These are phyloP conservation scores for Gerris buenoi DNA, from an alignment of 1,140 invertebrate species.

Conservation along the genomic window DNA sequence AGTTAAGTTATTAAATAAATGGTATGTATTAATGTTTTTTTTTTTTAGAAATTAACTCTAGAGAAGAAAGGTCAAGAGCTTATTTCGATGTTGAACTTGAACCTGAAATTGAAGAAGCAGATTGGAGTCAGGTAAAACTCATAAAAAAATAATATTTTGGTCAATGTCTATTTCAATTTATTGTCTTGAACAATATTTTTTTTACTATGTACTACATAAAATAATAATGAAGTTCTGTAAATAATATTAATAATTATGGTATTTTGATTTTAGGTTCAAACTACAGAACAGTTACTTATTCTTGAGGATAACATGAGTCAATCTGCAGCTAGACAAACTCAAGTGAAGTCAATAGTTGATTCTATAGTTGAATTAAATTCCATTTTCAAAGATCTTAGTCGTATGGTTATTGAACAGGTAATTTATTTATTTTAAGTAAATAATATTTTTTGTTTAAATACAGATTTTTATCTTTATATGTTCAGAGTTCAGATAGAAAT, in stretches of 20 bases:
- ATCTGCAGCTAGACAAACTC: slow-evolving; percentile 66
- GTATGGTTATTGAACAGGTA: slow-evolving; percentile 48
- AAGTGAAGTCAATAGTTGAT: slow-evolving; percentile 78
- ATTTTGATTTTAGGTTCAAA: slow-evolving; percentile 11
- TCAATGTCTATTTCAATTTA: slow-evolving; percentile 16
- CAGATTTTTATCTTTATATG: too few relatives aligned
- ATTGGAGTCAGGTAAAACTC: slow-evolving; percentile 16
- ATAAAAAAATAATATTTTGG: slow-evolving; percentile 13
- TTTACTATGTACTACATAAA: too few relatives aligned
- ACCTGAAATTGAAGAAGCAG: slow-evolving; percentile 5
- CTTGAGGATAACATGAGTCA: slow-evolving; percentile 66
- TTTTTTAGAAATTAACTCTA: slow-evolving; percentile 54
- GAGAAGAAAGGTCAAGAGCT: slow-evolving; percentile 74
- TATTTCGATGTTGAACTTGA: slow-evolving; percentile 45
- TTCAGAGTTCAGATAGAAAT: too few relatives aligned
- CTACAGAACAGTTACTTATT: slow-evolving; percentile 43
- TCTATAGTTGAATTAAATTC: slow-evolving; percentile 87
- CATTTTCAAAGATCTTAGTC: slow-evolving; percentile 66
- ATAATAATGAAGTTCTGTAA: too few relatives aligned
- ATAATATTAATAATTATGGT: too few relatives aligned
- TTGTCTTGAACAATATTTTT: too few relatives aligned
- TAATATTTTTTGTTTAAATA: background rate
- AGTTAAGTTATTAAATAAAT: too few relatives aligned
- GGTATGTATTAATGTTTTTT: too few relatives aligned
- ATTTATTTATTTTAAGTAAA: background rate